Evolutionary conservation across 2,888 invertebrate genomes (phyloP), one percentile per base, ranked within the genome.

Genomic region (Sarcophaga subvicina): DNA sequence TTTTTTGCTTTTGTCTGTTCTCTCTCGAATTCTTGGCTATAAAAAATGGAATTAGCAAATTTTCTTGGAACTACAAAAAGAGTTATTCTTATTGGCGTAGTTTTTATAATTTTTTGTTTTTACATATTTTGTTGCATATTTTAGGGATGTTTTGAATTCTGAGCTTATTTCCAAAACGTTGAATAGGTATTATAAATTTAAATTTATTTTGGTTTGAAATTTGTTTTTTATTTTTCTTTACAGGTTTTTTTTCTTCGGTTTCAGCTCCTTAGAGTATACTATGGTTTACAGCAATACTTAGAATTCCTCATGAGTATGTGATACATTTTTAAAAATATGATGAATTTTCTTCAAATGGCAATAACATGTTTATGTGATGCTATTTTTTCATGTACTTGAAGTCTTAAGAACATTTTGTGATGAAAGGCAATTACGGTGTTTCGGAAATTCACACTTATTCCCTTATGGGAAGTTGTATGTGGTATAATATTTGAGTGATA

Each of bases 201-300:
- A 37, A 37, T 37, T 37, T 37, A 37, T 37, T 64, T 62, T 45
- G 20, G 6, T n/a, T 47, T 62, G 45, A 47, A 25, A 70, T 69
- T 25, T 17, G 47, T 62, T 70, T n/a, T 54, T 27, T 2, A 10
- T 60, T 67, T 17, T 60, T 25, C 11, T 45, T 17, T 45, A 54
- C 12, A 27, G 25, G 4, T 54, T 14, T 2, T 10, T 17, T 14
- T 54, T 4, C 67, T 12, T 54, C n/a, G 63, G 5, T 4, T 11
- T 27, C 4, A 54, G n/a, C 80, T 37, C 80, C 80, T n/a, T 17
- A 20, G 60, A 72, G 59, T 73, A 67, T 73, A 72, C 47, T 66
- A 62, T 72, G 45, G 47, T 62, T 73, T 67, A 14, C n/a, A 20
- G 47, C 25, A 66, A 62, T 67, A 6, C 17, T 37, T 37, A 59